Conservation (phyloP, 1,140 invertebrate genomes). For the Drosophila rufa region DNA sequence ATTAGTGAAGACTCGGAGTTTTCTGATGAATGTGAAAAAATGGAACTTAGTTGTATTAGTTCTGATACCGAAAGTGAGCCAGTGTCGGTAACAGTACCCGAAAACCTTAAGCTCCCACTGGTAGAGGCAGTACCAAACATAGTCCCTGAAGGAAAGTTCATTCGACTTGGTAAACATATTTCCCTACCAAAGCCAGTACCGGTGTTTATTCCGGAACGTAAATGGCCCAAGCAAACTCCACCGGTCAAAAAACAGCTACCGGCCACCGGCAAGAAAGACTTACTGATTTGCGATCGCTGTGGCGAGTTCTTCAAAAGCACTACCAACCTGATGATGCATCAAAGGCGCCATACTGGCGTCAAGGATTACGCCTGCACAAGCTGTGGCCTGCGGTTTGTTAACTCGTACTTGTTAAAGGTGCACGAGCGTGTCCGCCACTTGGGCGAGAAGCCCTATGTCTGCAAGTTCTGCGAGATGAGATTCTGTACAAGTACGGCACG, state of each 20-base stretch:
- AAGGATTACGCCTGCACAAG: slow-evolving; percentile 35
- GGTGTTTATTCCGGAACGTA: too few species aligned
- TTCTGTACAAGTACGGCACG: slow-evolving; percentile 44
- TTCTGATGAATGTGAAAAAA: not conserved
- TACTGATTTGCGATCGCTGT: slow-evolving; percentile 31
- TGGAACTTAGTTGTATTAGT: not conserved
- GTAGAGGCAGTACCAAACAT: not conserved
- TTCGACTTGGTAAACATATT: not conserved
- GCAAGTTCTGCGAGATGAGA: slow-evolving; percentile 27
- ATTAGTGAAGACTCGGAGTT: not conserved
- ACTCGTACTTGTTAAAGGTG: slow-evolving; percentile 26
- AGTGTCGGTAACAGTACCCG: not conserved
- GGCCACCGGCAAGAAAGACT: not conserved
- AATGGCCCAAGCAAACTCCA: not conserved
- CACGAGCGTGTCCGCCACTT: slow-evolving; percentile 41
- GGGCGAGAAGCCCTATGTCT: slow-evolving; percentile 45
- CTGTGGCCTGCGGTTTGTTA: slow-evolving; percentile 27
- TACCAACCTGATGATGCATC: slow-evolving; percentile 40
- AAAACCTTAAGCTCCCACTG: not conserved
- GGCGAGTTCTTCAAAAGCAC: slow-evolving; percentile 30
- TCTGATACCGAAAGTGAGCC: not conserved
- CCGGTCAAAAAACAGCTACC: not conserved
- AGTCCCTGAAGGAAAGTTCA: not conserved
- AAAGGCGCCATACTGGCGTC: slow-evolving; percentile 34
- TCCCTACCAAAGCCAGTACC: not conserved